Conservation (phyloP, 2,888 invertebrate species). For the Polymixis flavicincta region DNA sequence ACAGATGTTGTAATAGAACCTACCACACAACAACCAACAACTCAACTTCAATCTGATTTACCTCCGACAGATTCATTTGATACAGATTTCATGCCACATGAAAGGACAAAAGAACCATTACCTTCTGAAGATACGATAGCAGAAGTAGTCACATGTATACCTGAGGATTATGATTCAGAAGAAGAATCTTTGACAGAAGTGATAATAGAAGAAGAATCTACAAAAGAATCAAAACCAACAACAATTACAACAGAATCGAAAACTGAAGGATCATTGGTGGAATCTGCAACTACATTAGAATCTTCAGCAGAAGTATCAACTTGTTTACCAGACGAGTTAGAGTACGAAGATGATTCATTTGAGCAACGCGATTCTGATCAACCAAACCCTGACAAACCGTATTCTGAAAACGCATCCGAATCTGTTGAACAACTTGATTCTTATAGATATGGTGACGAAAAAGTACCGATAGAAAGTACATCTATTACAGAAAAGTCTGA, state of each 20-base stretch:
- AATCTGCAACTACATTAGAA: neutral
- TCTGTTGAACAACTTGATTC: neutral
- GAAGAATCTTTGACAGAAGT: conserved; percentile 4
- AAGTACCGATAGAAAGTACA: neutral
- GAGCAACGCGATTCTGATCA: neutral
- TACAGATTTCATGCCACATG: neutral
- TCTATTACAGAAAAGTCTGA: too few species aligned
- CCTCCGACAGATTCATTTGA: neutral
- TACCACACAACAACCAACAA: conserved; percentile 3
- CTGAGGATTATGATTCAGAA: conserved; percentile 31
- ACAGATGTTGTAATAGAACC: neutral
- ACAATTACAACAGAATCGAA: neutral
- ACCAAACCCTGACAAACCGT: neutral
- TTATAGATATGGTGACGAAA: neutral
- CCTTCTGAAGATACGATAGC: neutral
- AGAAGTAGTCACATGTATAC: conserved; percentile 2
- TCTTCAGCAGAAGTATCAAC: neutral
- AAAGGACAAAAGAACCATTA: neutral
- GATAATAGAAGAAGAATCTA: neutral
- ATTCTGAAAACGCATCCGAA: neutral
- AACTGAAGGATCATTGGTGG: neutral
- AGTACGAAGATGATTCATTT: neutral
- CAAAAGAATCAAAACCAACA: neutral
- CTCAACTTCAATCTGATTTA: neutral
- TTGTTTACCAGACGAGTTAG: neutral